phyloP scores from a whole-genome alignment of 2,797 vertebrate species.

The Lepilemur ruficaudatus region DNA sequence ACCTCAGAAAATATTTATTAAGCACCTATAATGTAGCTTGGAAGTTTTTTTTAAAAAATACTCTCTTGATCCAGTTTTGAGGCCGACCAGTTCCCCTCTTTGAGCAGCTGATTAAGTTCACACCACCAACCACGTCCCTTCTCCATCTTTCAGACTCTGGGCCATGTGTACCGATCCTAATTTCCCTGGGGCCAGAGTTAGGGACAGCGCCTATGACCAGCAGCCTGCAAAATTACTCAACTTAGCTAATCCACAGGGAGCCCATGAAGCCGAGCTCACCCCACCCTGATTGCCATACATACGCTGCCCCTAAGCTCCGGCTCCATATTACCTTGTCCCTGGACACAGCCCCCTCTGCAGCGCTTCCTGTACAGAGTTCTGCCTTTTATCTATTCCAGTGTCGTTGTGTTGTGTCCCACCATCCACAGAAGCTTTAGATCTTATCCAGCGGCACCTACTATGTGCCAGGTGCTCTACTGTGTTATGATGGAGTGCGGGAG shows the following conservation, averaged over 20 bases:
- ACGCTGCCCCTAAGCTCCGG: neutral
- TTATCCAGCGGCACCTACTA: neutral
- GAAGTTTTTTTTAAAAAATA: neutral
- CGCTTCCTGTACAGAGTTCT: neutral
- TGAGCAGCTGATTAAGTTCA: neutral
- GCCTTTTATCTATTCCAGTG: neutral
- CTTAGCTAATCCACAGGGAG: neutral
- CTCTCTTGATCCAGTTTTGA: neutral
- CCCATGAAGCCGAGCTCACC: neutral
- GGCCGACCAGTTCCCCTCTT: neutral
- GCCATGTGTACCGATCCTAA: neutral
- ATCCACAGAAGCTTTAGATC: no score
- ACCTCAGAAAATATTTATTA: neutral
- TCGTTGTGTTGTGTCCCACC: neutral
- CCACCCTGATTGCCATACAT: no score
- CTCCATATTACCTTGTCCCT: no score
- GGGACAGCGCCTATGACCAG: no score
- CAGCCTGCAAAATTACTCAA: neutral
- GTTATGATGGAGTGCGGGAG: no score
- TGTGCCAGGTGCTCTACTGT: neutral
- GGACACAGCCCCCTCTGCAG: accelerated
- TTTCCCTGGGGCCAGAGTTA: neutral
- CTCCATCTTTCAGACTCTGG: neutral
- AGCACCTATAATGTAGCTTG: neutral
- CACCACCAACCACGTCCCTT: neutral